These are phyloP conservation scores for Neofelis nebulosa DNA, from an alignment of 2,113 vertebrate species.

Conservation along the genomic window DNA sequence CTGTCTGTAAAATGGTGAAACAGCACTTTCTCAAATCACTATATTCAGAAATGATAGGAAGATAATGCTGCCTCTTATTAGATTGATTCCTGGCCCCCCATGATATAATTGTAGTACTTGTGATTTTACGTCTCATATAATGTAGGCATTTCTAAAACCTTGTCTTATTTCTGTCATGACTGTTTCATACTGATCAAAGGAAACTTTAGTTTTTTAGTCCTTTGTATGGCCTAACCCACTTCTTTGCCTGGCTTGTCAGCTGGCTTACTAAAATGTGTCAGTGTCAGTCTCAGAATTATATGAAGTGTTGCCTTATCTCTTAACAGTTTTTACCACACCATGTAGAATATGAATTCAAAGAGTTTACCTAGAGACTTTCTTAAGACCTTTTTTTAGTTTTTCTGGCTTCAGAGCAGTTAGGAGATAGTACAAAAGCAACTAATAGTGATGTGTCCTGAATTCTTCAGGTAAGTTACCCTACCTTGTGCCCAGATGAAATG, in stretches of 20 bases:
- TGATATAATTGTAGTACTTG: not conserved
- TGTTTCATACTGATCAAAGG: not conserved
- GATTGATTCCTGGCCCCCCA: not conserved
- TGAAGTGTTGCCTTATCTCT: not conserved
- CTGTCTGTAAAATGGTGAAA: not conserved
- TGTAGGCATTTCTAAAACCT: not conserved
- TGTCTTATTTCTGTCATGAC: not conserved
- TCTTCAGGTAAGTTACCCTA: not conserved
- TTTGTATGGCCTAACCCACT: not conserved
- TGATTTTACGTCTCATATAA: not conserved
- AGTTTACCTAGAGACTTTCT: not conserved
- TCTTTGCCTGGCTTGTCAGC: not conserved
- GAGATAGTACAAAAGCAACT: not conserved
- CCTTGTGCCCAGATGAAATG: not conserved
- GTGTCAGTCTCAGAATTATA: not conserved
- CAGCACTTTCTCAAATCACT: not conserved
- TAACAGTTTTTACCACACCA: not conserved
- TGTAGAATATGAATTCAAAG: not conserved
- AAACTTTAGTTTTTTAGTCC: not conserved
- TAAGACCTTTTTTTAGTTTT: not conserved
- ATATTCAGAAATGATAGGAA: not conserved
- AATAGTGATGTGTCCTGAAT: not conserved
- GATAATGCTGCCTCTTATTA: not conserved
- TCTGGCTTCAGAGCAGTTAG: not conserved
- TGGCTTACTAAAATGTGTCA: not conserved